phyloP scores from a whole-genome alignment of 2,797 vertebrate genomes.

The Sebastes minor region DNA sequence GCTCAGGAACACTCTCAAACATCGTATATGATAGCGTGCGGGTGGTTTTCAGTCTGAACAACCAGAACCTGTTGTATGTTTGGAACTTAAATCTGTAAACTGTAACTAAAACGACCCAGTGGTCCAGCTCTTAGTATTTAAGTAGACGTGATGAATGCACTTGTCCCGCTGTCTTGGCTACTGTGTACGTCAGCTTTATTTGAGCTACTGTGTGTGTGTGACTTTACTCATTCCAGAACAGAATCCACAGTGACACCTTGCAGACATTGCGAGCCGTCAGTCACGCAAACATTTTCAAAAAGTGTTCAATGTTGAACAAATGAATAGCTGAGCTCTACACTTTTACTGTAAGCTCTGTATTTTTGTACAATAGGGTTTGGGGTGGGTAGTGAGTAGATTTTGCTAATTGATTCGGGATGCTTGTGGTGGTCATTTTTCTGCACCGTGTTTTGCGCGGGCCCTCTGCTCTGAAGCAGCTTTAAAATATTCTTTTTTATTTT shows the following conservation, averaged over 20 bases:
- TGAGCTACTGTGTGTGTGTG: neutral
- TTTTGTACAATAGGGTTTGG: conserved; percentile 8
- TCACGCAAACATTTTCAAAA: neutral
- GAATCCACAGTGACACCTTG: neutral
- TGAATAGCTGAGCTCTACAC: neutral
- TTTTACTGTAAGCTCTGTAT: conserved; percentile 10
- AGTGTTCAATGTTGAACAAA: conserved; percentile 17
- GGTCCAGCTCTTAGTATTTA: neutral
- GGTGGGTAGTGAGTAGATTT: neutral
- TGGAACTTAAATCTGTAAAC: neutral
- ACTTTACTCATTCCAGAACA: neutral
- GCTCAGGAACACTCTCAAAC: neutral
- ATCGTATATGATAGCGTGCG: no score
- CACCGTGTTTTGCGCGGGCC: neutral
- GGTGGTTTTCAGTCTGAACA: neutral
- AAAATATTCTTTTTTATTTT: neutral
- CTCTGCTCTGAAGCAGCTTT: neutral
- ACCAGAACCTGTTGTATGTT: neutral
- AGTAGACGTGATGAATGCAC: neutral
- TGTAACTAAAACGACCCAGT: neutral
- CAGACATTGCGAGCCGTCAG: neutral
- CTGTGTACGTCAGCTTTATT: neutral
- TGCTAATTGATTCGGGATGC: neutral
- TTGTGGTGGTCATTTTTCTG: neutral
- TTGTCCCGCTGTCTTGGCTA: neutral